These are phyloP conservation scores for Octopus bimaculoides DNA, from an alignment of 1,140 invertebrate species.

Conservation along the genomic window DNA sequence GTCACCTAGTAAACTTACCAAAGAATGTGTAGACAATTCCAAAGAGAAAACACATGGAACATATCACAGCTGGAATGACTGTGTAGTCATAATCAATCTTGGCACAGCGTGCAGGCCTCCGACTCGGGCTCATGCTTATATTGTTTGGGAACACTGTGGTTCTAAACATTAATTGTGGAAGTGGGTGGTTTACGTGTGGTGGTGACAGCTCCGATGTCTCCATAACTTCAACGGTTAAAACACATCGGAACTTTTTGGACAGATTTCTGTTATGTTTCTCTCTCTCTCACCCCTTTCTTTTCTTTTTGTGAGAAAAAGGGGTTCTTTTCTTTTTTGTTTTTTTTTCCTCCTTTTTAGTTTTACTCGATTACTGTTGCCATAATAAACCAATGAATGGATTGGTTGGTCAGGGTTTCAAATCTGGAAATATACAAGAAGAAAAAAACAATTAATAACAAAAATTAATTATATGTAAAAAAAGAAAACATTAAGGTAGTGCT, in stretches of 20 bases:
- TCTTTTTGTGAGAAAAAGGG: background rate
- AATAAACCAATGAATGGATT: too few relatives aligned
- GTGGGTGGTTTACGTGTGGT: slow-evolving; percentile 7
- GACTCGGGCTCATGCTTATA: slow-evolving; percentile 5
- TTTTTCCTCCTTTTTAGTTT: too few relatives aligned
- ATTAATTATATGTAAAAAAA: too few relatives aligned
- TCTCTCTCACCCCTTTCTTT: background rate
- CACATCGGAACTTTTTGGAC: background rate
- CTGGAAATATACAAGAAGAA: too few relatives aligned
- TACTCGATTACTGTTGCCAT: too few relatives aligned
- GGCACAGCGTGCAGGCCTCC: slow-evolving; percentile 48
- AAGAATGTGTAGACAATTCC: slow-evolving; percentile 67
- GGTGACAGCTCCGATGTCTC: slow-evolving; percentile 11
- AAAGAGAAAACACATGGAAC: slow-evolving; percentile 64
- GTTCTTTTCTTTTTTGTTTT: too few relatives aligned
- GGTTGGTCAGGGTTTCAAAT: too few relatives aligned
- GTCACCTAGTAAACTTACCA: slow-evolving; percentile 57
- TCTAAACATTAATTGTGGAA: slow-evolving; percentile 27
- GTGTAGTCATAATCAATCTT: slow-evolving; percentile 62
- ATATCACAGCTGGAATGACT: slow-evolving; percentile 61
- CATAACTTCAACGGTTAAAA: background rate
- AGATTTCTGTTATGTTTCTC: background rate
- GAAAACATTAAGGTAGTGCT: too few relatives aligned
- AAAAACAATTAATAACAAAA: too few relatives aligned
- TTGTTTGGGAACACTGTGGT: slow-evolving; percentile 27